These are phyloP conservation scores for Megamerina dolium DNA, from an alignment of 2,888 invertebrate genomes.

Conservation along the genomic window DNA sequence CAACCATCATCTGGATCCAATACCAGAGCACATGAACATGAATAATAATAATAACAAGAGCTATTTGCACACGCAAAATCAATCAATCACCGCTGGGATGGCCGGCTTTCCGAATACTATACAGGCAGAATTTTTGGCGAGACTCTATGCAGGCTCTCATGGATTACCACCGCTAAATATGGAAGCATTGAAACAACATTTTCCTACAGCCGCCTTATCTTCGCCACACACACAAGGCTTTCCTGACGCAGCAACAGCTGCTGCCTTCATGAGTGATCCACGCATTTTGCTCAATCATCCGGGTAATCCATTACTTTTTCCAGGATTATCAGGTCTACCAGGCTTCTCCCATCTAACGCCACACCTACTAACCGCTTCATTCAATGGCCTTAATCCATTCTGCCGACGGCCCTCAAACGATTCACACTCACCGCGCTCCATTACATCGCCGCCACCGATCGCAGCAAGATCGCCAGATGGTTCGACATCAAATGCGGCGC, in stretches of 20 bases:
- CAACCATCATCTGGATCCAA: conserved; percentile 33
- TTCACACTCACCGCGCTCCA: conserved; percentile 53
- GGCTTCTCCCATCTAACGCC: conserved; percentile 54
- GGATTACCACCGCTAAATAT: conserved; percentile 57
- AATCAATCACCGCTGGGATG: neutral
- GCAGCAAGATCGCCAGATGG: conserved; percentile 21
- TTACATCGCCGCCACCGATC: conserved; percentile 47
- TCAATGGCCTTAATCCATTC: conserved; percentile 44
- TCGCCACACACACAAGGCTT: conserved; percentile 18
- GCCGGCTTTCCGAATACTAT: conserved; percentile 53
- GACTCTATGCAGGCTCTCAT: conserved; percentile 68
- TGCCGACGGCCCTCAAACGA: conserved; percentile 50
- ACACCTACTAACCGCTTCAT: conserved; percentile 42
- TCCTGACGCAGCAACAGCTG: conserved; percentile 22
- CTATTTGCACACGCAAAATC: conserved; percentile 13
- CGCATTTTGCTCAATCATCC: conserved; percentile 48
- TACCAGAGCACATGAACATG: conserved; percentile 28
- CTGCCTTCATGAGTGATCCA: conserved; percentile 37
- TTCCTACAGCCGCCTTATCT: conserved; percentile 23
- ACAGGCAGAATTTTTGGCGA: conserved; percentile 72
- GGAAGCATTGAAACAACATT: conserved; percentile 58
- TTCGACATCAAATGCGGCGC: conserved; percentile 18
- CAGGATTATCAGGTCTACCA: conserved; percentile 55
- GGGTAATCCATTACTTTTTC: conserved; percentile 56
- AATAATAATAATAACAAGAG: conserved; percentile 18